Conservation (phyloP, 2,888 invertebrate genomes). For the Drosophila recens region DNA sequence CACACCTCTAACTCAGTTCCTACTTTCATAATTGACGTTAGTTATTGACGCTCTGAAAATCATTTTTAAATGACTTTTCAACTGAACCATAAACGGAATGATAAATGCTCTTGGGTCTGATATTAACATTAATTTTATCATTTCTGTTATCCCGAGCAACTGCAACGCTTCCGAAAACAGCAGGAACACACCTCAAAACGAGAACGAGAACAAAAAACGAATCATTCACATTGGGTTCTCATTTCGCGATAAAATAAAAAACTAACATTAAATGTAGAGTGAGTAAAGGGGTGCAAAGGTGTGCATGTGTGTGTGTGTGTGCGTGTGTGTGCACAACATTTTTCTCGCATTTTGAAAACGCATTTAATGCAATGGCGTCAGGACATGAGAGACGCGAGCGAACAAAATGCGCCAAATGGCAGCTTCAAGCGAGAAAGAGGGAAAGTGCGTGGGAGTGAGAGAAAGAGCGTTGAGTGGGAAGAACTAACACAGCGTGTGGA, state of each 20-base stretch:
- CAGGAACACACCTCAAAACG: neutral
- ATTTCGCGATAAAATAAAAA: slow-evolving; percentile 2
- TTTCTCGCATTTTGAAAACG: slow-evolving; percentile 58
- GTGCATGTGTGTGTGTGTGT: slow-evolving; percentile 5
- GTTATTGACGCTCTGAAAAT: neutral
- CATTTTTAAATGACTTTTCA: neutral
- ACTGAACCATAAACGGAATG: neutral
- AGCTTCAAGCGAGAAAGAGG: slow-evolving; percentile 23
- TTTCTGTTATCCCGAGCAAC: neutral
- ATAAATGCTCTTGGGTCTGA: neutral
- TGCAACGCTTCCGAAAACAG: neutral
- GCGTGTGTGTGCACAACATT: slow-evolving; percentile 43
- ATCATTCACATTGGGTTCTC: slow-evolving; percentile 9
- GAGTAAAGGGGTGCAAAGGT: neutral
- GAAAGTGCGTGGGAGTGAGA: neutral
- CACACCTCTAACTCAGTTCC: too few relatives aligned
- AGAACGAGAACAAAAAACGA: slow-evolving; percentile 1
- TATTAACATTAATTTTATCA: neutral
- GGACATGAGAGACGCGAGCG: slow-evolving; percentile 18
- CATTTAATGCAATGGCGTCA: slow-evolving; percentile 65
- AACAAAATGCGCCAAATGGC: slow-evolving; percentile 29
- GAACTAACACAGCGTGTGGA: slow-evolving; percentile 7
- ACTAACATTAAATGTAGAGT: neutral
- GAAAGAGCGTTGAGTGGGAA: neutral
- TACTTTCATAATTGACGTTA: neutral